phyloP scores from a whole-genome alignment of 2,888 invertebrate genomes.

The Fragum whitleyi region DNA sequence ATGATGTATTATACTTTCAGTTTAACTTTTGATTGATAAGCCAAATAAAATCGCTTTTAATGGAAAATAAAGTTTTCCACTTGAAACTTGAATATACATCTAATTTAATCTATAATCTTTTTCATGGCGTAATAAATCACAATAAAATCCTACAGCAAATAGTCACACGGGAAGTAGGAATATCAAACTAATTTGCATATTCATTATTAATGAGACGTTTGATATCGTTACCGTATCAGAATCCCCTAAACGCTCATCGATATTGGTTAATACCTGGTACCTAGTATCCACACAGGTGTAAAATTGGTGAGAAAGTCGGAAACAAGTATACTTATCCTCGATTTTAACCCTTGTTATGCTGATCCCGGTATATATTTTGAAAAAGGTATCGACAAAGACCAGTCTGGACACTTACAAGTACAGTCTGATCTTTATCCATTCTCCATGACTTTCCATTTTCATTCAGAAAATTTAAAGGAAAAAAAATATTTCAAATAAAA shows the following conservation, averaged over 20 bases:
- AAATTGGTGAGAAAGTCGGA: background rate
- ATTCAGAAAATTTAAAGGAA: too few species aligned
- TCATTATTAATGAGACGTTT: constrained; percentile 15
- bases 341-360: too few species aligned
- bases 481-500: too few species aligned
- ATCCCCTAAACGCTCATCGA: constrained; percentile 15
- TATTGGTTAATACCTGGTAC: constrained; percentile 2
- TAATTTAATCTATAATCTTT: background rate
- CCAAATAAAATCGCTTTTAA: background rate
- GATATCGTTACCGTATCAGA: constrained; percentile 18
- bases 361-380: too few species aligned
- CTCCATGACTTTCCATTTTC: too few species aligned
- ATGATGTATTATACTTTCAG: too few species aligned
- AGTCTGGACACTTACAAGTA: too few species aligned
- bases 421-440: too few species aligned
- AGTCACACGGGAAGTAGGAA: constrained; percentile 15
- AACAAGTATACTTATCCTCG: too few species aligned
- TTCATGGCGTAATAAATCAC: constrained; percentile 2
- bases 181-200: constrained; percentile 17
- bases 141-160: background rate
- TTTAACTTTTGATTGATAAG: too few species aligned
- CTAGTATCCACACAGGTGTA: background rate
- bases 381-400: too few species aligned
- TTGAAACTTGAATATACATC: background rate
- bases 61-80: background rate